Base-by-base conservation (phyloP, 2,888 invertebrate species). In the Buathra laborator region DNA sequence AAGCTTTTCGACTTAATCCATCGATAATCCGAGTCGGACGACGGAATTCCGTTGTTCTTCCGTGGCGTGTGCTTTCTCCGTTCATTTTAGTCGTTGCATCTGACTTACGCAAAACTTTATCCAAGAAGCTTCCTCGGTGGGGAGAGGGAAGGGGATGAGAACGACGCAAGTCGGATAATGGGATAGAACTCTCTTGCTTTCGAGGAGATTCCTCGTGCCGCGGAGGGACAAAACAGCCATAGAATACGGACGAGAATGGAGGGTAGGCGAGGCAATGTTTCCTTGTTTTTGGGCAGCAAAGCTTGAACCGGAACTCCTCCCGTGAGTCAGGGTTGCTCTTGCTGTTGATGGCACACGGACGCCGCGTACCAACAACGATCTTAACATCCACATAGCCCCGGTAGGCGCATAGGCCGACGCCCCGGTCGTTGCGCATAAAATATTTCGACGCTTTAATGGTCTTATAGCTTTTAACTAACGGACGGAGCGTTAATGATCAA, bases 401-500 rank as follows among this genome's bases (percentile, higher is more conserved):
- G 43, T 66, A 16, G 43, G 43, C 66, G 48, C 64, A 79, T 87
- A 85, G 37, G 89, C 88, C 87, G 84, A 81, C 90, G 88, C 90
- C 90, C 90, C 88, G 85, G 89, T 88, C 88, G 89, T 89, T 89
- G 86, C 81, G 87, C 89, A 89, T 91, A 90, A 92, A 91, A 90
- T 92, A 91, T 91, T 91, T 90, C 89, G 90, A 90, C 90, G 88
- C 90, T 90, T 90, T 90, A 90, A 91, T 91, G 90, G 91, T 29
- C 59, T 89, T 89, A 90, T 90, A 90, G 91, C 89, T 90, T 92
- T 90, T 92, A 92, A 91, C 90, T 92, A 92, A 91, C 90, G 90
- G 90, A 89, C 85, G 88, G 85, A 59, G 81, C 83, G 74, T 87
- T 87, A 83, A 86, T 83, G 83, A 85, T 76, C 37, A 37, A 67